A percentile compares a stretch with the other conserved stretches of the same genome.
Evolutionary conservation across 1,140 invertebrate genomes (phyloP).

Genomic region (Nebria ingens): DNA sequence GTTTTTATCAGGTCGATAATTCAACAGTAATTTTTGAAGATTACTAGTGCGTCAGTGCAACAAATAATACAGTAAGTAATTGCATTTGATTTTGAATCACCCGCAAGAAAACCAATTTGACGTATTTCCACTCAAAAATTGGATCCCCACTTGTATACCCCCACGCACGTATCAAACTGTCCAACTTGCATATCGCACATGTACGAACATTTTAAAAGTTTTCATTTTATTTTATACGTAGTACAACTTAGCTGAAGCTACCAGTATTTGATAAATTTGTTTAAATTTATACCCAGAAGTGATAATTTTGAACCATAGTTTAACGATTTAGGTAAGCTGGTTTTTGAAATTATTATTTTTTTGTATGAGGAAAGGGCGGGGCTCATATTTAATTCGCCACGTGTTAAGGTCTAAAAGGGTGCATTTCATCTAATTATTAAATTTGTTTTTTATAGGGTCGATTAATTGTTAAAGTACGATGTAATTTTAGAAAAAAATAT

Average conservation of each 20-base stretch:
- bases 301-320: not conserved
- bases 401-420: not conserved
- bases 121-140: not conserved
- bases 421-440: too few relatives aligned
- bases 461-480: too few relatives aligned
- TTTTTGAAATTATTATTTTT: too few relatives aligned
- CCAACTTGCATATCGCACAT: not conserved
- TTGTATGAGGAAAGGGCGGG: not conserved
- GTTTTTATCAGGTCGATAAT: conserved; percentile 7
- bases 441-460: too few relatives aligned
- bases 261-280: conserved; percentile 1
- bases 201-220: not conserved
- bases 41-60: too few relatives aligned
- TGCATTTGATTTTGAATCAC: not conserved
- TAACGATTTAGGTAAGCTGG: not conserved
- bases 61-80: too few relatives aligned
- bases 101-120: not conserved
- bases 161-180: not conserved
- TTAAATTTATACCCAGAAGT: not conserved
- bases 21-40: not conserved
- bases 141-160: not conserved
- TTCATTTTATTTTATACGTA: not conserved
- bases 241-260: too few relatives aligned
- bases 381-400: not conserved
- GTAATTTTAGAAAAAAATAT: too few relatives aligned